phyloP scores from a whole-genome alignment of 2,113 vertebrate genomes.

The Austrofundulus limnaeus region DNA sequence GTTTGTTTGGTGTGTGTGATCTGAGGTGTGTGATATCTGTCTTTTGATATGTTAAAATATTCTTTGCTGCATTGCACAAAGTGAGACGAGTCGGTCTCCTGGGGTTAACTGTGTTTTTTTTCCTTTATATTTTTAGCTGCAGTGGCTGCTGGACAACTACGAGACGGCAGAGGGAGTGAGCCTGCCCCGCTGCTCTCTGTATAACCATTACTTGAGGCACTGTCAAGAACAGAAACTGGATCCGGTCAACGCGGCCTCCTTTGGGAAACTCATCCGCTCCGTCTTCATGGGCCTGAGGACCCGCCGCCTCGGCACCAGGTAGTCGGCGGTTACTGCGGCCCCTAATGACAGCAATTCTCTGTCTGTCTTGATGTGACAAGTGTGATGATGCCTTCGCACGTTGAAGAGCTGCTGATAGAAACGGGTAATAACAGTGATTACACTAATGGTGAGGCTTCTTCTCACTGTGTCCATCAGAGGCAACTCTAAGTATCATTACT shows the following conservation, averaged over 20 bases:
- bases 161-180: constrained; percentile 96
- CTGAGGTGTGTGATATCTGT: constrained; percentile 11
- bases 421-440: constrained; percentile 66
- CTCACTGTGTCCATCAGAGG: constrained; percentile 80
- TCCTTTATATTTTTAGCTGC: constrained; percentile 81
- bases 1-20: constrained; percentile 7
- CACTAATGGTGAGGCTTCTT: constrained; percentile 44
- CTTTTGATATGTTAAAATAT: constrained; percentile 54
- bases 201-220: constrained; percentile 96
- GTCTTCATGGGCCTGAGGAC: constrained; percentile 98
- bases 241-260: constrained; percentile 95
- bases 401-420: constrained; percentile 45
- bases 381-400: constrained; percentile 45
- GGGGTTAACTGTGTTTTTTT: constrained; percentile 32
- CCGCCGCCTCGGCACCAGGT: constrained; percentile 95
- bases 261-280: constrained; percentile 96
- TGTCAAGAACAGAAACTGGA: constrained; percentile 98
- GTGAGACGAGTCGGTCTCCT: constrained; percentile 4
- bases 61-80: constrained; percentile 27
- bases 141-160: constrained; percentile 97
- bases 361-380: constrained; percentile 48
- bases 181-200: constrained; percentile 92
- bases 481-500: constrained; percentile 99
- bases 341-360: constrained; percentile 58
- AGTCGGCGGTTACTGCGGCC: constrained; percentile 19